phyloP scores from a whole-genome alignment of 2,113 vertebrate genomes.

The Donacobius atricapilla region DNA sequence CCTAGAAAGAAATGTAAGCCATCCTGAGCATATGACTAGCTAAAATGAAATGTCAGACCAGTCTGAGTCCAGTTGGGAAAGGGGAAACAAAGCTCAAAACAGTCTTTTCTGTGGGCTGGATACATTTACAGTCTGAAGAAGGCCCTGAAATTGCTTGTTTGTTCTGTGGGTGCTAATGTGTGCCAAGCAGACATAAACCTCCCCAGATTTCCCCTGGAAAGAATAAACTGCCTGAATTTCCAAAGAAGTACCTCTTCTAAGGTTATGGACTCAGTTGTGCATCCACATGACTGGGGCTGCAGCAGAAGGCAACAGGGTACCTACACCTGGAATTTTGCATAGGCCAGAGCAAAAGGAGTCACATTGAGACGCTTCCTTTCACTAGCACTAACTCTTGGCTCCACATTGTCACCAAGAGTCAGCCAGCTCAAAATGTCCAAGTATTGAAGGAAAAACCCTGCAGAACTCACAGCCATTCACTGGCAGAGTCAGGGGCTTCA shows the following conservation, averaged over 20 bases:
- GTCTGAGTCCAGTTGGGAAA: not conserved
- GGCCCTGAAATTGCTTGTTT: not conserved
- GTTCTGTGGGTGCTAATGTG: not conserved
- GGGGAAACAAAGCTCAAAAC: not conserved
- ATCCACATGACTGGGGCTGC: accelerated
- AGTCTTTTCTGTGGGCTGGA: not conserved
- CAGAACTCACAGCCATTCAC: not conserved
- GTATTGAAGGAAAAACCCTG: not conserved
- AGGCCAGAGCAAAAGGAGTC: not conserved
- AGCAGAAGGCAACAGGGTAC: not conserved
- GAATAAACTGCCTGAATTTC: not conserved
- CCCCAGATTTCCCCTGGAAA: too few species aligned
- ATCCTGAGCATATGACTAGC: not conserved
- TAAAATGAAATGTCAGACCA: not conserved
- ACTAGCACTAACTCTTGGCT: not conserved
- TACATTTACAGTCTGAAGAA: not conserved
- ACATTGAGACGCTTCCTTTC: not conserved
- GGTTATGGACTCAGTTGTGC: not conserved
- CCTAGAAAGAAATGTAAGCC: not conserved
- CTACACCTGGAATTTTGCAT: not conserved
- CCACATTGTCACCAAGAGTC: not conserved
- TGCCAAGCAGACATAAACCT: not conserved
- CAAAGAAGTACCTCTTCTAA: not conserved
- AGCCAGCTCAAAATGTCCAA: not conserved
- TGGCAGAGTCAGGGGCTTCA: not conserved